A percentile compares a stretch with the other conserved stretches of the same genome.
Evolutionary conservation across 2,113 vertebrate genomes (phyloP).

Genomic region (Panthera tigris): DNA sequence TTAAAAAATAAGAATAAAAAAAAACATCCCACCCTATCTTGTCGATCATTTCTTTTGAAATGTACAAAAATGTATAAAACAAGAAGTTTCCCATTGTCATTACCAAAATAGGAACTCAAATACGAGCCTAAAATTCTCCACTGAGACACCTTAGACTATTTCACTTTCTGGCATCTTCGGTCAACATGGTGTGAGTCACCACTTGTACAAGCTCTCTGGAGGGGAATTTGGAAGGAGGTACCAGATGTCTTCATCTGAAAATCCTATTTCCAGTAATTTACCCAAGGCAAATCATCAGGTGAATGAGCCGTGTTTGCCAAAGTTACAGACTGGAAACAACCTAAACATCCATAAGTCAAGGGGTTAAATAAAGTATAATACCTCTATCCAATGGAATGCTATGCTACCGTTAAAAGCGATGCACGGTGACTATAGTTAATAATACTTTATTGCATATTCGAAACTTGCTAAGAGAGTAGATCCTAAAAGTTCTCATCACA

Average conservation of each 20-base stretch:
- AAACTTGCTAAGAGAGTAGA: not conserved
- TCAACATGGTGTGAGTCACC: not conserved
- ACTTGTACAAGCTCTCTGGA: not conserved
- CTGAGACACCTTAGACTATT: not conserved
- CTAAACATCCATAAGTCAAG: not conserved
- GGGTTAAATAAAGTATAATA: not conserved
- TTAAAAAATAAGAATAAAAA: too few species aligned
- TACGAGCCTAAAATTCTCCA: not conserved
- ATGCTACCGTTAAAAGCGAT: not conserved
- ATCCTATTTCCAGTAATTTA: not conserved
- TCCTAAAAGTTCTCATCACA: not conserved
- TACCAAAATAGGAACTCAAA: not conserved
- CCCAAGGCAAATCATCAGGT: not conserved
- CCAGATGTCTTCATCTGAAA: not conserved
- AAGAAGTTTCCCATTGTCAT: not conserved
- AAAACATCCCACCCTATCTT: not conserved
- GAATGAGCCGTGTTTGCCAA: not conserved
- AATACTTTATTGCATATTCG: not conserved
- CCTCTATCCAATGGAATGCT: not conserved
- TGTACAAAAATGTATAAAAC: not conserved
- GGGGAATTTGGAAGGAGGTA: not conserved
- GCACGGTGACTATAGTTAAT: not conserved
- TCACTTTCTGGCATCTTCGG: not conserved
- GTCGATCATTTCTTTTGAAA: not conserved
- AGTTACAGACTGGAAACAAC: not conserved